A percentile compares a stretch with the other conserved stretches of the same genome.
These are phyloP conservation scores for Haemorhous mexicanus DNA, from an alignment of 2,113 vertebrate species.

Conservation along the genomic window DNA sequence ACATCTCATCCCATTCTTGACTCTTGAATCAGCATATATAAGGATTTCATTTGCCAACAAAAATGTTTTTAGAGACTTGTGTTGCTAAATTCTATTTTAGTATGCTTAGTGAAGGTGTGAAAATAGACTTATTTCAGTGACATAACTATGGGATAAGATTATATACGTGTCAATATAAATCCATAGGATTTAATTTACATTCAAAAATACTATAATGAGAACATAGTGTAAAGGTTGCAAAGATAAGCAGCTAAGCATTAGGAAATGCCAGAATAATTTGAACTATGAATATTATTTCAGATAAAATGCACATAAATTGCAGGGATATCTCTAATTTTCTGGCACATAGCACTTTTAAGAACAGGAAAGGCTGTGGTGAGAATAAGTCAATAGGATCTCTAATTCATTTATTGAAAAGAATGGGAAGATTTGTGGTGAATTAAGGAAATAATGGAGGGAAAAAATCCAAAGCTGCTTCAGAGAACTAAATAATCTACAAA, in stretches of 20 bases:
- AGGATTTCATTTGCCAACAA: constrained; percentile 14
- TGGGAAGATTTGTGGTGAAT: not conserved
- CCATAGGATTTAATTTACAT: not conserved
- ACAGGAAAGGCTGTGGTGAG: not conserved
- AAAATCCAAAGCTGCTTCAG: not conserved
- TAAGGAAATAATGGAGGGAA: not conserved
- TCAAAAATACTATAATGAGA: not conserved
- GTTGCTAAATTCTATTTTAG: not conserved
- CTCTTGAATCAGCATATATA: not conserved
- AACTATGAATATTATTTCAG: not conserved
- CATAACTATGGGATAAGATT: not conserved
- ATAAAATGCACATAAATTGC: not conserved
- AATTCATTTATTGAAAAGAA: not conserved
- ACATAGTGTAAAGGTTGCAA: not conserved
- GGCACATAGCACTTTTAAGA: not conserved
- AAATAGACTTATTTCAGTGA: not conserved
- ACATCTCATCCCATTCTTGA: not conserved
- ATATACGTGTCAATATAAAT: not conserved
- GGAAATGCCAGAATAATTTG: not conserved
- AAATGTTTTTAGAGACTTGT: not conserved
- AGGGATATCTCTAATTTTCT: not conserved
- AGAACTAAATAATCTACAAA: not conserved
- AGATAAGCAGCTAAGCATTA: not conserved
- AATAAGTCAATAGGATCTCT: not conserved
- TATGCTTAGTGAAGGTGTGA: not conserved